Conservation (phyloP, 2,113 vertebrate species). For the Salvelinus namaycush region DNA sequence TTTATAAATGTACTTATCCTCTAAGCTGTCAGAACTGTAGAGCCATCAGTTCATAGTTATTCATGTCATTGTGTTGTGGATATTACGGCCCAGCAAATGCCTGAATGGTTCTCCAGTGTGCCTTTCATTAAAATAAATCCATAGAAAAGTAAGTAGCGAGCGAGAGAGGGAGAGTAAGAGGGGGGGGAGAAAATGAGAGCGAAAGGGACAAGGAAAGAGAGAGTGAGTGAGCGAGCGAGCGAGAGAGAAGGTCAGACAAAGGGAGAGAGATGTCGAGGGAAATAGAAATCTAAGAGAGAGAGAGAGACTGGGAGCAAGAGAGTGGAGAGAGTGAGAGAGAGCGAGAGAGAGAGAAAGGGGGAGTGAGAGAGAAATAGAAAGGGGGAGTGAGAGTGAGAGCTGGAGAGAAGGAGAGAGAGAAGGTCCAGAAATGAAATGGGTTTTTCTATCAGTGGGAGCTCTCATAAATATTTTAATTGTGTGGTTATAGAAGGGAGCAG, state of each 20-base stretch:
- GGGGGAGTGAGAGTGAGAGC: background rate
- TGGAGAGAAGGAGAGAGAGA: constrained; percentile 26
- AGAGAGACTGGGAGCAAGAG: constrained; percentile 4
- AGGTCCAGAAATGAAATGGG: constrained; percentile 50
- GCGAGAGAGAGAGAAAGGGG: constrained; percentile 14
- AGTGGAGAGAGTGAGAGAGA: constrained; percentile 23
- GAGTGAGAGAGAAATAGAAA: background rate
- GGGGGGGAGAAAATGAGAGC: constrained; percentile 9
- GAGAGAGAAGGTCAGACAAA: constrained; percentile 47
- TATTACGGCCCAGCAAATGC: constrained; percentile 65
- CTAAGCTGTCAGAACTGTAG: constrained; percentile 49
- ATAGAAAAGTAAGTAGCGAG: constrained; percentile 35
- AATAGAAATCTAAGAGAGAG: constrained; percentile 42
- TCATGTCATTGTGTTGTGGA: constrained; percentile 63
- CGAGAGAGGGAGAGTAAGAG: background rate
- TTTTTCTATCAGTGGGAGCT: constrained; percentile 63
- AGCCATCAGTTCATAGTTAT: constrained; percentile 62
- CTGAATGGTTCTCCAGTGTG: constrained; percentile 59
- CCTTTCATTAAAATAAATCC: constrained; percentile 72
- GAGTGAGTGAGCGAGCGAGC: constrained; percentile 46
- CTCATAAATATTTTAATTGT: constrained; percentile 81
- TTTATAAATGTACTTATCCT: constrained; percentile 67
- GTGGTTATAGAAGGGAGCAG: constrained; percentile 61
- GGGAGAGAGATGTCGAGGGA: constrained; percentile 25
- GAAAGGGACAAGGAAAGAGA: constrained; percentile 25